These are phyloP conservation scores for Chaenocephalus aceratus DNA, from an alignment of 2,113 vertebrate genomes.

Conservation along the genomic window DNA sequence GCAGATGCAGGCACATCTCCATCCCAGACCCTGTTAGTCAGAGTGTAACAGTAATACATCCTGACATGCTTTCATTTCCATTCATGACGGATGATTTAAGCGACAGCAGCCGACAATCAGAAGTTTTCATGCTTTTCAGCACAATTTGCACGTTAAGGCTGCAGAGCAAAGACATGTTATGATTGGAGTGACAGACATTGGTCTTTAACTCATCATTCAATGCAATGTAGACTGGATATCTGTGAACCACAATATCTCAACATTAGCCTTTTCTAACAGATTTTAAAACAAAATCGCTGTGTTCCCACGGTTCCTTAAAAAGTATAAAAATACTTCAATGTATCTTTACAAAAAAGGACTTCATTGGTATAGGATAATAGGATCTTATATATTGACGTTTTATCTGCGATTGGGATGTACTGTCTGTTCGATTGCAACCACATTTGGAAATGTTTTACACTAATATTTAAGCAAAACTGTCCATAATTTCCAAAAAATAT, in stretches of 20 bases:
- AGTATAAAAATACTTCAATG: too few relatives aligned
- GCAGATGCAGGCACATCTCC: constrained; percentile 61
- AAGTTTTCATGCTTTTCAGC: constrained; percentile 53
- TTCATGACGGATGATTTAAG: constrained; percentile 41
- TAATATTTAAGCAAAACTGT: too few relatives aligned
- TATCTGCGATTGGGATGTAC: too few relatives aligned
- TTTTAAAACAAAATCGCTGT: not conserved
- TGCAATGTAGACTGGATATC: too few relatives aligned
- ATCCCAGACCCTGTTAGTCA: constrained; percentile 42
- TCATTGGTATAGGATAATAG: too few relatives aligned
- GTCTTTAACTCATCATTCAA: not conserved
- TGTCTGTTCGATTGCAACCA: too few relatives aligned
- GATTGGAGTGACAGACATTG: not conserved
- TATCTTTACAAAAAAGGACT: too few relatives aligned
- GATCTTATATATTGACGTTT: too few relatives aligned
- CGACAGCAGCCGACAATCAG: constrained; percentile 19
- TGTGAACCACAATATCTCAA: not conserved
- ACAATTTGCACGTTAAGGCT: constrained; percentile 27
- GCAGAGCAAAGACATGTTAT: not conserved
- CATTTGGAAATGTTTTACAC: too few relatives aligned
- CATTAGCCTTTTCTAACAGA: not conserved
- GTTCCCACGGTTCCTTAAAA: not conserved
- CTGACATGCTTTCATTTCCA: constrained; percentile 61
- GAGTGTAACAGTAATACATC: constrained; percentile 39
- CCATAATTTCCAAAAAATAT: too few relatives aligned